phyloP scores from a whole-genome alignment of 2,888 invertebrate genomes.

The Phragmatobia fuliginosa region DNA sequence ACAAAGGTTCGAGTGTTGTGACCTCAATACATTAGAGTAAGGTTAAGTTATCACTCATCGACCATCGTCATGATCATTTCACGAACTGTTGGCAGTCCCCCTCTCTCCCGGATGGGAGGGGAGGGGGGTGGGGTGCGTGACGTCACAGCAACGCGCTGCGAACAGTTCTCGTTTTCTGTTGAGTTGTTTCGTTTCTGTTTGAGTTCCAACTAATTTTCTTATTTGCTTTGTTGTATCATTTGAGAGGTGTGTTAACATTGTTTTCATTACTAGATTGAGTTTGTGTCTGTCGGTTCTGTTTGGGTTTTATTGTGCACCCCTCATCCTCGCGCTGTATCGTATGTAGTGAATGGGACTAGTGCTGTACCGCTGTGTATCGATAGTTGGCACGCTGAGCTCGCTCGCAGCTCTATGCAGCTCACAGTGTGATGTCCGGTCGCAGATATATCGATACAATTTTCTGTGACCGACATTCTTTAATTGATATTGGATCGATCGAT shows the following conservation, averaged over 20 bases:
- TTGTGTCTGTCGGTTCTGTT: constrained; percentile 61
- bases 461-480: constrained; percentile 21
- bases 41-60: constrained; percentile 52
- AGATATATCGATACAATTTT: constrained; percentile 7
- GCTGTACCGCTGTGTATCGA: constrained; percentile 22
- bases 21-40: constrained; percentile 13
- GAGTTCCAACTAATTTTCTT: constrained; percentile 56
- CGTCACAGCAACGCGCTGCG: constrained; percentile 50
- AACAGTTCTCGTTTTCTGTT: constrained; percentile 51
- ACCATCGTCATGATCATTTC: constrained; percentile 68
- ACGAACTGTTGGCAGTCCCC: constrained; percentile 56
- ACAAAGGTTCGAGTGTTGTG: constrained; percentile 23
- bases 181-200: constrained; percentile 56
- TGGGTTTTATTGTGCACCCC: constrained; percentile 75
- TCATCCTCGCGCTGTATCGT: constrained; percentile 56
- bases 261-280: constrained; percentile 59
- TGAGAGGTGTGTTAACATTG: constrained; percentile 59
- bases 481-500: constrained; percentile 45
- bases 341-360: constrained; percentile 24
- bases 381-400: neutral
- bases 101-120: neutral
- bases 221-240: constrained; percentile 50
- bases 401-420: constrained; percentile 2
- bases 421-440: neutral
- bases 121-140: neutral